These are phyloP conservation scores for Vicugna pacos DNA, from an alignment of 2,113 vertebrate species.

Conservation along the genomic window DNA sequence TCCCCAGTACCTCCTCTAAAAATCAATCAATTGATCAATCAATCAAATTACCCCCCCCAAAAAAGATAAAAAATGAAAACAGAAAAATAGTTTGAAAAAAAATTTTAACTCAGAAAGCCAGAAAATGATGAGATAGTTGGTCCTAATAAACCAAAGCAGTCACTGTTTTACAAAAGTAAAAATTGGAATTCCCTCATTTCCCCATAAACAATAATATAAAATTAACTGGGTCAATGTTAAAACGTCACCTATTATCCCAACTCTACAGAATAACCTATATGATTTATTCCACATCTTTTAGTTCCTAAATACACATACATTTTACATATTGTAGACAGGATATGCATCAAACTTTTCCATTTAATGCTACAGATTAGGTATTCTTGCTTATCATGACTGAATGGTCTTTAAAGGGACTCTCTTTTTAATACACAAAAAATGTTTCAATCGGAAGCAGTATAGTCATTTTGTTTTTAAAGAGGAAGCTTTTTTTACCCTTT, in stretches of 20 bases:
- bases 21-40: too few species aligned
- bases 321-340: background rate
- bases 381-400: background rate
- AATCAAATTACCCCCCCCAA: too few species aligned
- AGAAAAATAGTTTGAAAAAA: background rate
- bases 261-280: background rate
- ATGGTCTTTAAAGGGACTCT: background rate
- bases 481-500: background rate
- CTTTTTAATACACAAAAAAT: slow-evolving; percentile 32
- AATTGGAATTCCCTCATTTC: background rate
- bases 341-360: background rate
- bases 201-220: background rate
- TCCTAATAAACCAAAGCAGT: background rate
- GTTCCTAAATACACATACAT: background rate
- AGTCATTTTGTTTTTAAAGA: slow-evolving; percentile 59
- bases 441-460: background rate
- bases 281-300: background rate
- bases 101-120: slow-evolving; percentile 16
- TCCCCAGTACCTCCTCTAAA: too few species aligned
- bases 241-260: background rate
- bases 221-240: background rate
- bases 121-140: background rate
- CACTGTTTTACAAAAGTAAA: slow-evolving; percentile 12
- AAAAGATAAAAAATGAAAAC: too few species aligned
- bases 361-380: background rate